Conservation (phyloP, 2,888 invertebrate genomes). For the Sphecodes monilicornis region DNA sequence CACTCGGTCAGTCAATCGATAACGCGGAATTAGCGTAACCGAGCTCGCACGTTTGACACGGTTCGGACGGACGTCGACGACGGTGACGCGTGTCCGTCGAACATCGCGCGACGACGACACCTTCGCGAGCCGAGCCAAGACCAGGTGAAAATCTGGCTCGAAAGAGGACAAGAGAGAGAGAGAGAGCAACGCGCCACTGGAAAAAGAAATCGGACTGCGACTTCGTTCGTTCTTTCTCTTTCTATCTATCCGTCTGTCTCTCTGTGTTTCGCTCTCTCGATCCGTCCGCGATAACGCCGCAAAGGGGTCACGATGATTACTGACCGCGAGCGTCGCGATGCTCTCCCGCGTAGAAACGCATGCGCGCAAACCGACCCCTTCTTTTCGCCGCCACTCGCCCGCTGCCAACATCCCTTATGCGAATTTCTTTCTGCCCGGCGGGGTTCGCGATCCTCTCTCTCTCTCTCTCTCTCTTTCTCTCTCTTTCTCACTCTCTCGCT, state of each 20-base stretch:
- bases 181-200: neutral
- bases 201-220: constrained; percentile 47
- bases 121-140: neutral
- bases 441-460: constrained; percentile 48
- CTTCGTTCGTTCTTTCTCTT: constrained; percentile 11
- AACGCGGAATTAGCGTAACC: constrained; percentile 75
- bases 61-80: constrained; percentile 26
- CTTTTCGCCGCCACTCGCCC: constrained; percentile 66
- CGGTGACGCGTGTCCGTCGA: neutral
- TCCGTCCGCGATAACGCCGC: constrained; percentile 64
- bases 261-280: constrained; percentile 33
- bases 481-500: too few species aligned
- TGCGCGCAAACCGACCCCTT: constrained; percentile 69
- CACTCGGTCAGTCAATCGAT: constrained; percentile 78
- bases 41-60: constrained; percentile 47
- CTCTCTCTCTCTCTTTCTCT: too few species aligned
- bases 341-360: constrained; percentile 69
- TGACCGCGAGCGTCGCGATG: constrained; percentile 73
- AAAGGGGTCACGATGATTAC: constrained; percentile 76
- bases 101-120: constrained; percentile 12
- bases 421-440: constrained; percentile 61
- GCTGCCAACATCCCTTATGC: constrained; percentile 69
- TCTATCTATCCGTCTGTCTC: neutral
- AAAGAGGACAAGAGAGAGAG: neutral
- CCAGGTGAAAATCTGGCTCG: constrained; percentile 7